These are phyloP conservation scores for Valencia hispanica DNA, from an alignment of 2,797 vertebrate genomes.

Conservation along the genomic window DNA sequence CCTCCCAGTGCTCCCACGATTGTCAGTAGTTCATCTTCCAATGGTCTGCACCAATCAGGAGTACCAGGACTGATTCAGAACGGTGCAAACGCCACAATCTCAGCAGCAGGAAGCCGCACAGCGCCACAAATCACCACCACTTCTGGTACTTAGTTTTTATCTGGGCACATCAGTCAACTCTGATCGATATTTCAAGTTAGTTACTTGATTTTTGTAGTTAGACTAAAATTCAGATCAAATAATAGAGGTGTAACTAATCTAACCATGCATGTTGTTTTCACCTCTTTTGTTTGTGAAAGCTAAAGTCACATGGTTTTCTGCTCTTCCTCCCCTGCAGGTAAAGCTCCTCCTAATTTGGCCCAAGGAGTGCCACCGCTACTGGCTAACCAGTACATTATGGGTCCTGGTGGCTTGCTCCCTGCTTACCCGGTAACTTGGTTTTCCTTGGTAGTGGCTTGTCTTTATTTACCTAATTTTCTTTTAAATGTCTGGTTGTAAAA, in stretches of 20 bases:
- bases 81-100: constrained; percentile 70
- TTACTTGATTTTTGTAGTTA: too few relatives aligned
- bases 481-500: not conserved
- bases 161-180: not conserved
- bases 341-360: constrained; percentile 94
- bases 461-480: not conserved
- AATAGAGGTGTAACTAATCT: not conserved
- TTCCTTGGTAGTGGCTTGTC: not conserved
- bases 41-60: constrained; percentile 79
- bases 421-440: constrained; percentile 91
- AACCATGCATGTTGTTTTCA: not conserved
- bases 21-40: constrained; percentile 68
- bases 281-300: not conserved
- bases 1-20: constrained; percentile 49
- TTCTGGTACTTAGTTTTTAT: constrained; percentile 59
- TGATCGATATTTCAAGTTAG: not conserved
- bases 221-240: too few relatives aligned
- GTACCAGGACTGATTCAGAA: constrained; percentile 84
- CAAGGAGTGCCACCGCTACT: constrained; percentile 94
- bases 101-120: constrained; percentile 80
- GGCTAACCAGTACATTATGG: constrained; percentile 98
- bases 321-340: constrained; percentile 80
- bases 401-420: constrained; percentile 96
- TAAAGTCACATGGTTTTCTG: not conserved
- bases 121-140: constrained; percentile 83